phyloP scores from a whole-genome alignment of 2,888 invertebrate genomes.

The Gastrophysa polygoni region DNA sequence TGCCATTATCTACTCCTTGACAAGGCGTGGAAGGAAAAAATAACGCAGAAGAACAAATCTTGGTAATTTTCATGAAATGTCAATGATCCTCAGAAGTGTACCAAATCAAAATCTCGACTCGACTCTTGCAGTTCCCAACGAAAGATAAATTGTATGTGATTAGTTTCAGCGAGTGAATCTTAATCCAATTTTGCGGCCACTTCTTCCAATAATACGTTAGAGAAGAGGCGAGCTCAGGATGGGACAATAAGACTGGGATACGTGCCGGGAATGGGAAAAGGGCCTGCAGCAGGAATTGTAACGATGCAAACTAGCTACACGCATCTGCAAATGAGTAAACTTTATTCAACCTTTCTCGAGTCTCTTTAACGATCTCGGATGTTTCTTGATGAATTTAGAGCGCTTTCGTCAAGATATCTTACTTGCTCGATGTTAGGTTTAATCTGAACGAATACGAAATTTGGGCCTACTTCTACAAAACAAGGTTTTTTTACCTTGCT shows the following conservation, averaged over 20 bases:
- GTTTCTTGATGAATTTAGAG: constrained; percentile 46
- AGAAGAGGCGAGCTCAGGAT: constrained; percentile 33
- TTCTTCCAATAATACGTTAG: constrained; percentile 33
- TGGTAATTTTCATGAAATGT: no score
- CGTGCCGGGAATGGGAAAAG: constrained; percentile 33
- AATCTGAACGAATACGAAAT: no score
- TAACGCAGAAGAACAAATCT: no score
- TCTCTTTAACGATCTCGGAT: constrained; percentile 44
- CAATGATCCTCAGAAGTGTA: no score
- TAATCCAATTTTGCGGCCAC: constrained; percentile 1
- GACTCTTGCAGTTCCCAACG: background rate
- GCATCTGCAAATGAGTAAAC: constrained; percentile 54
- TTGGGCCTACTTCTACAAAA: no score
- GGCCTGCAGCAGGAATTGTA: constrained; percentile 26
- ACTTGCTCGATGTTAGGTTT: background rate
- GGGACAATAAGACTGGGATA: constrained; percentile 36
- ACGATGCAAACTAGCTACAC: constrained; percentile 48
- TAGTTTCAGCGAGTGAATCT: constrained; percentile 1
- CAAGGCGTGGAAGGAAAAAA: no score
- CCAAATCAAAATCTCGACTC: no score
- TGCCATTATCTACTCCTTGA: no score
- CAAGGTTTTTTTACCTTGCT: no score
- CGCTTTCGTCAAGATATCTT: background rate
- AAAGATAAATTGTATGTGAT: constrained; percentile 1
- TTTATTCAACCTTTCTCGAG: constrained; percentile 54